Evolutionary conservation across 2,888 invertebrate genomes (phyloP).

Genomic region (Poecilobothrus nobilitatus): DNA sequence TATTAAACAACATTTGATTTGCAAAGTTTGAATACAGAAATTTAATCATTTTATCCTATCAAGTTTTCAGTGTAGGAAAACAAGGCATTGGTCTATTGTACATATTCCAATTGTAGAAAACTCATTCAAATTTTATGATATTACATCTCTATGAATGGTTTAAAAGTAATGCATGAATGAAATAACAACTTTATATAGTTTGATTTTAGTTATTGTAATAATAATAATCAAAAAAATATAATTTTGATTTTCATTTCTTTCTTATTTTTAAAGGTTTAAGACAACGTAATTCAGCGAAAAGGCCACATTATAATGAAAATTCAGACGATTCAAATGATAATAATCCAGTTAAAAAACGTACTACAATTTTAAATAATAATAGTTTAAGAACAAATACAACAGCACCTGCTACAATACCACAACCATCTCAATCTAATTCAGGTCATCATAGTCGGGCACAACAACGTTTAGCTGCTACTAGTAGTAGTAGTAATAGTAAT

Average conservation of each 20-base stretch:
- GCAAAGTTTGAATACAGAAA: too few species aligned
- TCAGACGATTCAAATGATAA: conserved; percentile 47
- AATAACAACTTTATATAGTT: too few species aligned
- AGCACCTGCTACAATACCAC: conserved; percentile 12
- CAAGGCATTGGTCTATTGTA: too few species aligned
- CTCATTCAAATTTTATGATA: too few species aligned
- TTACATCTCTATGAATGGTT: too few species aligned
- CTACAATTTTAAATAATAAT: background rate
- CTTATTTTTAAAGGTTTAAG: background rate
- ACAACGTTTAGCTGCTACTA: conserved; percentile 16
- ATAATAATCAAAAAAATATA: background rate
- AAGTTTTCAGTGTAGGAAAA: too few species aligned
- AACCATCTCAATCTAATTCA: conserved; percentile 16
- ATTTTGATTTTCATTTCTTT: background rate
- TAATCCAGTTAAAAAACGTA: conserved; percentile 21
- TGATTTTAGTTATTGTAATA: too few species aligned
- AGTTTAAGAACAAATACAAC: background rate
- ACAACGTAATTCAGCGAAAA: conserved; percentile 37
- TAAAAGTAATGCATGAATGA: too few species aligned
- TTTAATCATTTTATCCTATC: too few species aligned
- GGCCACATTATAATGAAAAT: conserved; percentile 53
- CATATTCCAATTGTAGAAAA: too few species aligned
- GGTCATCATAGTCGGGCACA: conserved; percentile 7
- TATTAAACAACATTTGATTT: too few species aligned
- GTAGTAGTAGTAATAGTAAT: conserved; percentile 8